phyloP scores from a whole-genome alignment of 1,140 invertebrate species.

The Drosophila parabipectinata region DNA sequence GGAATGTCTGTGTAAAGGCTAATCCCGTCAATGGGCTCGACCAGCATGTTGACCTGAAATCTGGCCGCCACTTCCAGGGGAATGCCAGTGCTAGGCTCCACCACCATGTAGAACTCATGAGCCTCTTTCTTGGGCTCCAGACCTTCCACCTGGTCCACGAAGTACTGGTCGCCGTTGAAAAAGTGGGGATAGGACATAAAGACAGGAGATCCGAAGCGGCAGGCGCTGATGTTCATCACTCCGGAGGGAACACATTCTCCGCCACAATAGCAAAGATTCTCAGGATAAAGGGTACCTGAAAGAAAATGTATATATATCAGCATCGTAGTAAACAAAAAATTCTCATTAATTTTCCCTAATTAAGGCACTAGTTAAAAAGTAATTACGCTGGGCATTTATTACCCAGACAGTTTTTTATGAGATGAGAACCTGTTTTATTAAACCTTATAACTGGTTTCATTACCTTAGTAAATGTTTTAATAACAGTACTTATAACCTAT shows the following conservation, averaged over 20 bases:
- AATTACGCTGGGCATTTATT: too few relatives aligned
- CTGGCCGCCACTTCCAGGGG: constrained; percentile 89
- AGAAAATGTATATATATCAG: not conserved
- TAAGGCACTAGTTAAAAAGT: too few relatives aligned
- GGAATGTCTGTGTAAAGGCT: constrained; percentile 88
- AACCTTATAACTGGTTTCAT: too few relatives aligned
- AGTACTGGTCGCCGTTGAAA: constrained; percentile 89
- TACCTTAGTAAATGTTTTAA: too few relatives aligned
- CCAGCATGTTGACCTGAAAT: constrained; percentile 91
- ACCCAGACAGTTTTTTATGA: too few relatives aligned
- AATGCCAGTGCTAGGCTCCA: constrained; percentile 91
- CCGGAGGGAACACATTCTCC: constrained; percentile 89
- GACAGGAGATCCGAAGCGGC: constrained; percentile 91
- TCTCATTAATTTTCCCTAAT: too few relatives aligned
- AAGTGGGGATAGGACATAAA: constrained; percentile 95
- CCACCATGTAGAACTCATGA: constrained; percentile 89
- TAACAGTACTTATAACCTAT: too few relatives aligned
- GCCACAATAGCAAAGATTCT: constrained; percentile 90
- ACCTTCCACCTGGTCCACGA: constrained; percentile 88
- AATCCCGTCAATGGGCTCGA: constrained; percentile 87
- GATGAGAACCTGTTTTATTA: too few relatives aligned
- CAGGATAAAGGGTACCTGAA: constrained; percentile 85
- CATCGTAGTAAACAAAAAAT: too few relatives aligned
- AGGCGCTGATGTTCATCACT: constrained; percentile 88
- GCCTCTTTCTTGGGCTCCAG: constrained; percentile 88